Base-by-base conservation (phyloP, 1,140 invertebrate genomes). In the Rhyacophila brunnea region DNA sequence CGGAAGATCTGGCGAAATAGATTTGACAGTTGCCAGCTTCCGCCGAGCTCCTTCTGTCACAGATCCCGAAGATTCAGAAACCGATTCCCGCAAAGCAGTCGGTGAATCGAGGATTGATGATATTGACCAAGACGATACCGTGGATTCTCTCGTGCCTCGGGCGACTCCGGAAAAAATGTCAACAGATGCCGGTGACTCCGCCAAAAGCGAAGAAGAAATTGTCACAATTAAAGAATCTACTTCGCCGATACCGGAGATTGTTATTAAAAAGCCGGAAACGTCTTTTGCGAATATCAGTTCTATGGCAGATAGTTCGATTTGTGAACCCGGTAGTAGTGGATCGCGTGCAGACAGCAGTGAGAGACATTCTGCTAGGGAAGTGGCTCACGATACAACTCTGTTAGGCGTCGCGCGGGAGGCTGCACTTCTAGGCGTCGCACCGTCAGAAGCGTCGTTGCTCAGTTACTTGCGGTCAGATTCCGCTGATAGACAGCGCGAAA, bases 81-180 rank as follows among this genome's bases (percentile, higher is more conserved):
- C 65, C 5, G 74, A 68, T 44, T 68, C 58, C 10, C 58, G 44
- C 44, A 65, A 52, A 34, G 49, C 44, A 0, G 32, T 43, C 20
- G 47, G 45, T 17, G 53, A 54, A 5, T 19, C 35, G 17, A 49
- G 49, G 10, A 64, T 74, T 38, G 74, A 77, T 23, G 80, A 82
- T 23, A 77, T 78, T 6, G 83, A 88, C 60, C 86, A 88, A 75
- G 86, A 88, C 64, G 84, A 85, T 65, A 87, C 85, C 0, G 81
- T 87, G 0, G 86, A 88, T 65, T 86, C 84, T 0, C 80, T 77
- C 46, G 76, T 72, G 1, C 64, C 77, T 2, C 66, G 35, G 6
- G 52, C 49, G 32, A 19, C 50, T 10, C 35, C 48, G 9, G 58
- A 65, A 44, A 57, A 23, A 10, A 17, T 36, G 19, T 32, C 34